Percentiles rank a stretch among this genome's conserved stretches.
Conservation (phyloP, 2,888 invertebrate species). For the Chironomus tentans region DNA sequence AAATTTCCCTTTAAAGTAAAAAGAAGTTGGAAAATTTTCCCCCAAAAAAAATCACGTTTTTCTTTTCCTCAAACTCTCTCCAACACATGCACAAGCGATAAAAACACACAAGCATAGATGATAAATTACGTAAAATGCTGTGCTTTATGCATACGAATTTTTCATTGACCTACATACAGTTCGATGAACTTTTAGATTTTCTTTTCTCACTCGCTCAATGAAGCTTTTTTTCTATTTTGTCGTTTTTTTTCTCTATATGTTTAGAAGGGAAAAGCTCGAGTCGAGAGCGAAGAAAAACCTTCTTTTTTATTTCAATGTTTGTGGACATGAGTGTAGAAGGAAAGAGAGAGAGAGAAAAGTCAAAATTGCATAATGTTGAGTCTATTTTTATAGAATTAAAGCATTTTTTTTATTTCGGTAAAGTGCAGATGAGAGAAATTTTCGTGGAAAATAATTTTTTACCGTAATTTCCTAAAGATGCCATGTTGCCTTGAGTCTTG, state of each 20-base stretch:
- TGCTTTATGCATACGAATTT: constrained; percentile 19
- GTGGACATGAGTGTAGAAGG: no score
- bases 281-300: no score
- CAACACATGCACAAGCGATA: background rate
- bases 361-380: constrained; percentile 7
- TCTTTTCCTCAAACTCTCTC: background rate
- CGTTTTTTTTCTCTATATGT: background rate
- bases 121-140: constrained; percentile 19
- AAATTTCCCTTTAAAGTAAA: no score
- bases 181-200: constrained; percentile 16
- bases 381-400: background rate
- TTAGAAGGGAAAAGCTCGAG: no score
- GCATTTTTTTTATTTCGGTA: background rate
- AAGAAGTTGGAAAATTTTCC: no score
- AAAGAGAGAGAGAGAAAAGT: background rate
- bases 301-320: no score
- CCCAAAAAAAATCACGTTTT: no score
- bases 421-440: background rate
- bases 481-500: constrained; percentile 9
- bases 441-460: background rate
- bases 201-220: background rate
- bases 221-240: constrained; percentile 3
- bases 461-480: constrained; percentile 25
- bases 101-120: background rate
- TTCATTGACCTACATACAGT: constrained; percentile 26